A percentile compares a stretch with the other conserved stretches of the same genome.
phyloP scores from a whole-genome alignment of 2,888 invertebrate species.

The Spisula subtruncata region DNA sequence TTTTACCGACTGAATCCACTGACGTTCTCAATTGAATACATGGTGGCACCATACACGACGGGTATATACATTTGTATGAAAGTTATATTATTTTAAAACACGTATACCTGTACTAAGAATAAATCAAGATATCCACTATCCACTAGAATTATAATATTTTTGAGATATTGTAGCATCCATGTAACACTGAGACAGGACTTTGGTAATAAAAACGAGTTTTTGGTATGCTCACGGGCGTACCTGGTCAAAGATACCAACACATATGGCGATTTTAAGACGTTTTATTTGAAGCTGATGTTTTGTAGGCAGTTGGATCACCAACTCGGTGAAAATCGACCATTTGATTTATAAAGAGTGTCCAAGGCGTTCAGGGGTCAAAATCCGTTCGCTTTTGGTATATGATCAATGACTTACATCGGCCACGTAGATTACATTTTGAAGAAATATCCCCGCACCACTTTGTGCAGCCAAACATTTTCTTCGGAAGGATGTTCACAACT shows the following conservation, averaged over 20 bases:
- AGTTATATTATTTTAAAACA: background rate
- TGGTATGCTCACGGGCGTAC: background rate
- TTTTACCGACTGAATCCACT: background rate
- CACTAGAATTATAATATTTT: no score
- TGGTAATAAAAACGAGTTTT: background rate
- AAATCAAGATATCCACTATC: background rate
- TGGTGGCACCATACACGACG: background rate
- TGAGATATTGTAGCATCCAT: background rate
- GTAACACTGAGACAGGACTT: background rate
- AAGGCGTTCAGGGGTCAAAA: no score
- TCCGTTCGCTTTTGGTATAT: no score
- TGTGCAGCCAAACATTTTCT: background rate
- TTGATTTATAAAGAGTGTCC: no score
- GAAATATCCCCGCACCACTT: background rate
- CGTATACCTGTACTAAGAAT: background rate
- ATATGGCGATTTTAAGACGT: no score
- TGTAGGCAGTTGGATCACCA: no score
- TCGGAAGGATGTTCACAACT: background rate
- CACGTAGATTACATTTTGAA: background rate
- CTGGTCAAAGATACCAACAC: background rate
- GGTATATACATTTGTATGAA: background rate
- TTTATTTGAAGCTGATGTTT: no score
- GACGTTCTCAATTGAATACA: background rate
- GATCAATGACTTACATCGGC: no score
- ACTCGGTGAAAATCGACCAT: no score